Percentiles rank a stretch among this genome's conserved stretches.
phyloP scores from a whole-genome alignment of 2,113 vertebrate genomes.

The Eidolon helvum region DNA sequence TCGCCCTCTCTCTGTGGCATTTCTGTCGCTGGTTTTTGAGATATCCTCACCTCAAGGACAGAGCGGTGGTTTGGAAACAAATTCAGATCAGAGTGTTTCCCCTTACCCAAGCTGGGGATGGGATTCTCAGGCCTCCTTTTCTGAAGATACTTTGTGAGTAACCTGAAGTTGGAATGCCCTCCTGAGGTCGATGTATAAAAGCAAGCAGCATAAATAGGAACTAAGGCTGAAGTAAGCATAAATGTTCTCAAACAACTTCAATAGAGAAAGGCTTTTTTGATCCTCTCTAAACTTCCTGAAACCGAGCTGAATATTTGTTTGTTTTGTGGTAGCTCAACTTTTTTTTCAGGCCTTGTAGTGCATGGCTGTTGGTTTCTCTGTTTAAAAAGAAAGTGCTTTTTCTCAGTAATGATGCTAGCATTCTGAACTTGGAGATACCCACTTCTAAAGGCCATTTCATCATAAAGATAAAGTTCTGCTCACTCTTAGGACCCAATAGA shows the following conservation, averaged over 20 bases:
- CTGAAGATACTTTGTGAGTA: not conserved
- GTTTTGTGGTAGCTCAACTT: constrained; percentile 58
- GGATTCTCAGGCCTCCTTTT: constrained; percentile 24
- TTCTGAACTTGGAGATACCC: constrained; percentile 8
- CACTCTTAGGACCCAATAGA: constrained; percentile 13
- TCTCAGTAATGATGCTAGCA: constrained; percentile 37
- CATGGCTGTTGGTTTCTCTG: constrained; percentile 58
- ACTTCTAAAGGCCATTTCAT: constrained; percentile 65
- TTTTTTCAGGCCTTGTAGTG: not conserved
- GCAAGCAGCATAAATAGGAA: constrained; percentile 33
- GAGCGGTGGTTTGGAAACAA: not conserved
- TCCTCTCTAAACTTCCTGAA: constrained; percentile 69
- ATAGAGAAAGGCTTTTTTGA: constrained; percentile 57
- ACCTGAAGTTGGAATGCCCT: constrained; percentile 70
- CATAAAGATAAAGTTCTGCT: constrained; percentile 57
- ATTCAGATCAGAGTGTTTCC: not conserved
- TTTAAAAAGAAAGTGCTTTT: constrained; percentile 61
- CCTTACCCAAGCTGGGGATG: not conserved
- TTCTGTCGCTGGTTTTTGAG: not conserved
- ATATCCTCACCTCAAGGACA: not conserved
- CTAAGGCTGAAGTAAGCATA: constrained; percentile 31
- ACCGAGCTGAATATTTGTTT: constrained; percentile 66
- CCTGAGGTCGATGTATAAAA: constrained; percentile 59
- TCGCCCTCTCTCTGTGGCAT: not conserved
- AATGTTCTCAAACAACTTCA: constrained; percentile 51